Base-by-base conservation (phyloP, 2,888 invertebrate genomes). In the Dugesia japonica region DNA sequence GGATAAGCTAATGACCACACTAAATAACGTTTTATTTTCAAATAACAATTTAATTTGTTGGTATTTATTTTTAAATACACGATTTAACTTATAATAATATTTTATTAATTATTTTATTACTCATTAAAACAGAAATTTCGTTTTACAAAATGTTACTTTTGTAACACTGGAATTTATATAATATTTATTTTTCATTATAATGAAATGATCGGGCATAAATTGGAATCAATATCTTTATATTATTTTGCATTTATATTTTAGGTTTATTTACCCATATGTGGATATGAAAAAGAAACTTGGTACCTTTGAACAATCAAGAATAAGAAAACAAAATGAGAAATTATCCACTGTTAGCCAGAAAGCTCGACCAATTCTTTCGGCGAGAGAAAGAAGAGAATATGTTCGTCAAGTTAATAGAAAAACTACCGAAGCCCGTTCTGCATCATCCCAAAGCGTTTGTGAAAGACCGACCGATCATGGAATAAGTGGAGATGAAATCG, bases 401-500 rank as follows among this genome's bases (percentile, higher is more conserved):
- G 56, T 56, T 4, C 56, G 56, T 9, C 56, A 56, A 56, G 1
- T 56, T n/a, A n/a, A n/a, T n/a, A 4, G 56, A n/a, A 56, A 56
- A 56, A 56, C 56, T n/a, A 56, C 56, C 7, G 56, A 56, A 56
- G 56, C 23, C n/a, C 56, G n/a, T n/a, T 56, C 56, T 56, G 56
- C 17, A 1, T 56, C 56, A 56, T 56, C 56, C 4, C 56, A 56
- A 56, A 20, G 20, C 20, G 56, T 56, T 13, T 56, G 56, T 56
- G 56, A 56, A n/a, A 56, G 56, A n/a, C 56, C 56, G 17, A 23
- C n/a, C 23, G 56, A 56, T 56, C 56, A 56, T 23, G 23, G 20
- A 56, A n/a, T 56, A 56, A 56, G 56, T 56, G 56, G 56, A 1
- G 56, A 56, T 56, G 56, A 56, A 56, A 56, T 56, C 23, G 56